Evolutionary conservation across 1,140 invertebrate species (phyloP), one percentile per base, ranked within the genome.

Genomic region (Apis laboriosa): DNA sequence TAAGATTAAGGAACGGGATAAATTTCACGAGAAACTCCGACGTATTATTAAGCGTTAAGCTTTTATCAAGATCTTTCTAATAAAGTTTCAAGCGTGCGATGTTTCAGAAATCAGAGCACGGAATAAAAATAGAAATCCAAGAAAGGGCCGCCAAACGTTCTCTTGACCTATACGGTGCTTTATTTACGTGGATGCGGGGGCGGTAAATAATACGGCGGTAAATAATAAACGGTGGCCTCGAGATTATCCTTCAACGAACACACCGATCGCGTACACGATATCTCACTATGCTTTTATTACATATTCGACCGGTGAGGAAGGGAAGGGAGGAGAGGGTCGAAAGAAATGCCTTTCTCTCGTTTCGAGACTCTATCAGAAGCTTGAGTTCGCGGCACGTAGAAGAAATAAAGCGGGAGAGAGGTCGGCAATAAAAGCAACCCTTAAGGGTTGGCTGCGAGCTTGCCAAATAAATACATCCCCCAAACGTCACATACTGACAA

Each of bases 381-480:
- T 15, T 24, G 19, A 55, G 60, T 77, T 64, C n/a, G 58, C 56
- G 83, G 79, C 88, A 90, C 87, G 86, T 90, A 86, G 58, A 66
- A 80, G 71, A 78, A 88, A 90, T 90, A 88, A 90, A 90, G 70
- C 58, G 80, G 53, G 75, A 83, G 79, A 83, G 73, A 60, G 77
- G 74, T 53, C 64, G 58, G 79, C 82, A 90, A 91, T 91, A 91
- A 91, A 91, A 91, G 75, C 80, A 77, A 68, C 80, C 84, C 74
- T 83, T 86, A 75, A 89, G 85, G 84, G 76, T n/a, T 82, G 80
- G 71, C 60, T 84, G 78, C 77, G 77, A 84, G 68, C 80, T 76
- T 28, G 76, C 67, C 84, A 87, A 89, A 91, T 90, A 90, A 91
- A 91, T 90, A 90, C 66, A 85, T 86, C 80, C 81, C 66, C 68